Evolutionary conservation across 2,113 vertebrate species (phyloP), one percentile per base, ranked within the genome.

Genomic region (Channa maculata): DNA sequence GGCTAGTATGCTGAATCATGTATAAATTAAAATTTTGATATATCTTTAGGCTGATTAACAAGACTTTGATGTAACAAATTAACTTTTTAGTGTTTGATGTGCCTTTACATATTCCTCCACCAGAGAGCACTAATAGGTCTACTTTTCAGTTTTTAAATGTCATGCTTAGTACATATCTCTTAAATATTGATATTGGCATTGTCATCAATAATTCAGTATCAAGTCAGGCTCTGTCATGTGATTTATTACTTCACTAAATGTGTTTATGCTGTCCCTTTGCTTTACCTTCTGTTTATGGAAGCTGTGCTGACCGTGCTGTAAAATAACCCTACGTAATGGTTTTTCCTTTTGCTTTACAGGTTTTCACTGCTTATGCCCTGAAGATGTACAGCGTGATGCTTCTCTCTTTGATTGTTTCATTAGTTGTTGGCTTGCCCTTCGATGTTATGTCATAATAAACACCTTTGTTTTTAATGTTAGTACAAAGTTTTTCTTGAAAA

Each of bases 291-390:
- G 5, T 69, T 82, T 41, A 82, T 66, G 43, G 75, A 41, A 55
- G 37, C 8, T 74, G 10, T 77, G 70, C 76, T 84, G 74, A 88
- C 15, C 51, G 13, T 60, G 50, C 38, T 76, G 43, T 71, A 66
- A 77, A 8, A 43, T 41, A 36, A 65, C 37, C 49, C 9, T 9
- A 0, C 61, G 2, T 68, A 71, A 84, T 36, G 0, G 10, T 4
- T 75, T 38, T 72, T 77, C 48, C 8, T 60, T 75, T 80, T 87
- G 15, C 85, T 88, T 84, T 60, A 46, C 91, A 92, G 91, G 75
- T 52, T 63, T 65, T 13, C 43, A 13, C 62, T 3, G 43, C 53
- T 67, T 58, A 3, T 38, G 43, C 71, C 75, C 64, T 49, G 69
- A 65, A 61, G 78, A 46, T 59, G 64, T 43, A 34, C 61, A 52